Evolutionary conservation across 2,888 invertebrate species (phyloP), one percentile per base, ranked within the genome.

Genomic region (Oscheius sp.): DNA sequence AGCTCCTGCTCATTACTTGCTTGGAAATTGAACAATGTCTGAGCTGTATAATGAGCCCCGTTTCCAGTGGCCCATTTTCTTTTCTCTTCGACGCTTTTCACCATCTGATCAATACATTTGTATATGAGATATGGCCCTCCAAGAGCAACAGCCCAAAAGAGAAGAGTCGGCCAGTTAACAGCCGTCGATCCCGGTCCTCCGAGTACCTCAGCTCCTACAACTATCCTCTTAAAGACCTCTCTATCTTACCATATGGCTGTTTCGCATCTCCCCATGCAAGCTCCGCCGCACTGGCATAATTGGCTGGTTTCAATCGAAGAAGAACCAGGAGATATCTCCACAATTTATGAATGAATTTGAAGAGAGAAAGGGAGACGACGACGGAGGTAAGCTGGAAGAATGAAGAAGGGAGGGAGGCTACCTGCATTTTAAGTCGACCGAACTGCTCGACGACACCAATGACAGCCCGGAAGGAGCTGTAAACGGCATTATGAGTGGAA

Each of bases 391-490:
- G 30, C 74, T 79, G 65, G 57, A 77, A 30, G 20, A 14, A 2
- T 6, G 12, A 6, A 8, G 17, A 4, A 17, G 1, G 17, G 9
- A 4, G n/a, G n/a, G 24, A 1, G 17, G 1, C 26, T 24, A 97
- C 91, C 80, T 94, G 91, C 2, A 91, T 90, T 71, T 92, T 90
- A 68, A 96, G 88, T 51, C 92, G 90, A 2, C 93, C 92, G 86
- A 97, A 92, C 87, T 96, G 95, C 77, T 97, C 95, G 6, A 95
- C 95, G 1, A 97, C 95, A 69, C 95, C 94, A 59, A 97, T 89
- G 74, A 97, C 93, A 61, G 97, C 96, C 82, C 76, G 90, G 86
- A 96, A 97, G 0, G 96, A 95, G 87, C 93, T 95, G 22, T 94
- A 94, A 84, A 97, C 90, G 2, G 96, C 95, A 86, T 93, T 93